Base-by-base conservation (phyloP, 1,140 invertebrate genomes). In the Adoxophyes honmai region DNA sequence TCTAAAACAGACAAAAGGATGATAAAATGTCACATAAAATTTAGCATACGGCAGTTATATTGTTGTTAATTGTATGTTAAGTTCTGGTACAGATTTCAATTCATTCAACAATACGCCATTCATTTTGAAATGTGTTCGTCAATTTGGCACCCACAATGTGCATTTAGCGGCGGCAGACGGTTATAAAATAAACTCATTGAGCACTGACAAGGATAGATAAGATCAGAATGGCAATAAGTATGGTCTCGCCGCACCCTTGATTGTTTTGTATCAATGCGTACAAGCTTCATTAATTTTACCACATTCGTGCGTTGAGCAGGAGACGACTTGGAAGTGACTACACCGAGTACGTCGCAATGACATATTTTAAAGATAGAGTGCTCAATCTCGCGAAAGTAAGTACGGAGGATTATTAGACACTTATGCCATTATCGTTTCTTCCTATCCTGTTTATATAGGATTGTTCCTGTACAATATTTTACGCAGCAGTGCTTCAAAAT, bases 191-290 rank as follows among this genome's bases (percentile, higher is more conserved):
- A 52, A 52, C 28, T 52, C 15, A 52, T 52, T 52, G 51, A 34
- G 11, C 28, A 34, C 28, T 7, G 35, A 53, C 14, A 36, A 53
- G 15, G 52, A 35, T 53, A 53, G n/a, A 53, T 34, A n/a, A 15
- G 9, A 34, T 1, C 16, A 16, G 38, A 42, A 42, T 42, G 21
- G 21, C 21, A 28, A 42, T 16, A 14, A 16, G 16, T 42, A 16
- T 2, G n/a, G 34, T 36, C n/a, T 2, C n/a, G 52, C 34, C 52
- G 34, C 52, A 8, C 52, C 52, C 34, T 53, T 15, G 52, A 53
- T 53, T 53, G 52, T 53, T 35, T n/a, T 33, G 44, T 42, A 42
- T 6, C 44, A 33, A 51, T 33, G 4, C 35, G 33, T 15, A 39
- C 13, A 39, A 16, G 14, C 37, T 15, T 42, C 38, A 42, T 42